phyloP scores from a whole-genome alignment of 2,113 vertebrate species.

The Benitochromis conjunctus region DNA sequence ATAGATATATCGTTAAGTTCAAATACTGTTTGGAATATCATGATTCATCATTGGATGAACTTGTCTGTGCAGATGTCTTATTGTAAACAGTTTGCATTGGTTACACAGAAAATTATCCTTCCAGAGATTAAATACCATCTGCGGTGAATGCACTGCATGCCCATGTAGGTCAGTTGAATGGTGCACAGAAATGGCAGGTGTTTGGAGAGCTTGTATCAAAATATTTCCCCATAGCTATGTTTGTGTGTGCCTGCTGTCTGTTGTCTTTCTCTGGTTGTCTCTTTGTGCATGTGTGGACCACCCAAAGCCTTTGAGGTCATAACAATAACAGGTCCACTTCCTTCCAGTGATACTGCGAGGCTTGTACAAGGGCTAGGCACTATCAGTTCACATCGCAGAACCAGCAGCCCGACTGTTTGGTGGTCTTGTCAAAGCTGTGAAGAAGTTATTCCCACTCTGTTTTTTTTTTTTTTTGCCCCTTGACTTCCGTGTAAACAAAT shows the following conservation, averaged over 20 bases:
- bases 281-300: slow-evolving; percentile 48
- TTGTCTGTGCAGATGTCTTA: not conserved
- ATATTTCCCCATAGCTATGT: slow-evolving; percentile 7
- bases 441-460: not conserved
- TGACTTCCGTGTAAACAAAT: slow-evolving; percentile 44
- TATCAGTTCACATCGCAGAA: slow-evolving; percentile 50
- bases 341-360: slow-evolving; percentile 48
- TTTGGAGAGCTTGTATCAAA: slow-evolving; percentile 13
- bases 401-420: slow-evolving; percentile 40
- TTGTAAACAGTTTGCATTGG: slow-evolving; percentile 6
- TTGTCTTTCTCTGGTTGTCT: not conserved
- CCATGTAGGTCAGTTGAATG: not conserved
- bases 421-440: slow-evolving; percentile 39
- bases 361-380: not conserved
- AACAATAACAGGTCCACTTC: slow-evolving; percentile 71
- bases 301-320: slow-evolving; percentile 62
- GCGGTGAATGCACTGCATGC: not conserved
- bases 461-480: not conserved
- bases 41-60: not conserved
- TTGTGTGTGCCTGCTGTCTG: slow-evolving; percentile 13
- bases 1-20: not conserved
- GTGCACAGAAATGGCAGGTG: slow-evolving; percentile 25
- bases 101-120: slow-evolving; percentile 26
- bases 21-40: not conserved
- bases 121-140: not conserved